Conservation (phyloP, 2,113 vertebrate genomes). For the Fukomys damarensis region DNA sequence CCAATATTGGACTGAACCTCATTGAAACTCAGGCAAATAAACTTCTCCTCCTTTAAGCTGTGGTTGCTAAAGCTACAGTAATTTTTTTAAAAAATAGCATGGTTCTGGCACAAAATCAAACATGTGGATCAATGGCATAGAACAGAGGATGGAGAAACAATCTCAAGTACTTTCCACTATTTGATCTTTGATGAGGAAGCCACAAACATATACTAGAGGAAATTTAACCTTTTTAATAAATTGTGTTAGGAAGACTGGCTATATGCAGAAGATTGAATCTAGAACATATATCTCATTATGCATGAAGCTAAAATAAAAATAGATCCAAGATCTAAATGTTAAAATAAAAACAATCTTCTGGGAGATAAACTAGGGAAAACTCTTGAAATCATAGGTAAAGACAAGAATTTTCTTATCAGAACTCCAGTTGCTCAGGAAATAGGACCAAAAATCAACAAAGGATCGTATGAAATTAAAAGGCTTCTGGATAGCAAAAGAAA, state of each 20-base stretch:
- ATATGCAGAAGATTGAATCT: neutral
- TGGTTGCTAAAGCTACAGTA: neutral
- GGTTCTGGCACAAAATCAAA: neutral
- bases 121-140: neutral
- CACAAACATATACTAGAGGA: neutral
- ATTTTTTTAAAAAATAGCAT: neutral
- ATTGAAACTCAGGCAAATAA: neutral
- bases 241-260: neutral
- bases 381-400: neutral
- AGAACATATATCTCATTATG: neutral
- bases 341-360: neutral
- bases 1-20: neutral
- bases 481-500: neutral
- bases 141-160: neutral
- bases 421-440: neutral
- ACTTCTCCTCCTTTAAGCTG: neutral
- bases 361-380: neutral
- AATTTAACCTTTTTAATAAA: neutral
- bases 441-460: neutral
- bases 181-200: neutral
- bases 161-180: neutral
- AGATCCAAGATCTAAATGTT: neutral
- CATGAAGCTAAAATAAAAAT: neutral
- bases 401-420: neutral
- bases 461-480: neutral